Base-by-base conservation (phyloP, 2,113 vertebrate species). In the Lynx canadensis region DNA sequence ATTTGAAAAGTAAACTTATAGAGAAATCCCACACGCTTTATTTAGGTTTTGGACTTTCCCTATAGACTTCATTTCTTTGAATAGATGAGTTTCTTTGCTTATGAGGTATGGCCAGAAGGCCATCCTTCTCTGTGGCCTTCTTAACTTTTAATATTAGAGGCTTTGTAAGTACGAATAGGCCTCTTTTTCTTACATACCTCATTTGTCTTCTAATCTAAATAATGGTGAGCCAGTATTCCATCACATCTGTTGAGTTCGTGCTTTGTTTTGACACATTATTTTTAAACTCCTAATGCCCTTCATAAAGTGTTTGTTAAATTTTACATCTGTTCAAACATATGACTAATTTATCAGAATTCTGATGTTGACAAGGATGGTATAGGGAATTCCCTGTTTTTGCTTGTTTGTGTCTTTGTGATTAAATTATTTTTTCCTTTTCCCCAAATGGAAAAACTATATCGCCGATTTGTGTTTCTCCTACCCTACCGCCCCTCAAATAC, bases 1-100 rank as follows among this genome's bases (percentile, higher is more conserved):
- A 89, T 76, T 89, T 92, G 55, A 92, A 92, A 85, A 63, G 95
- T 96, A 88, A 88, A 80, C 55, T 69, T 92, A n/a, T 81, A 84
- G 63, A 89, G 55, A 92, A 83, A 91, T 33, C 48, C 29, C 16
- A 19, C 11, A n/a, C 4, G 10, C 10, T 90, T 78, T 52, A 79
- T 66, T 66, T 52, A 79, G 68, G 12, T 63, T 95, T 87, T 29
- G 60, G 57, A 82, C 68, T 92, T 89, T 66, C 69, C n/a, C 25
- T 6, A 11, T 86, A 76, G 23, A 48, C 23, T 60, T 88, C 45
- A 65, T 41, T 71, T 89, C 52, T 65, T 83, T 87, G 55, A 74
- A 50, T 38, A 92, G 60, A 38, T 88, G 50, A 57, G 16, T 52
- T 82, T 69, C n/a, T 87, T 73, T 91, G 57, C 55, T 57, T 87